phyloP scores from a whole-genome alignment of 2,113 vertebrate genomes.

The Danio rerio region GRCz12tu NC_133192.1:18247501-18248000 shows the following conservation, averaged over 20 bases:
- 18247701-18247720: conserved; percentile 48
- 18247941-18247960: conserved; percentile 32
- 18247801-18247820: conserved; percentile 16
- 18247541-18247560: conserved; percentile 15
- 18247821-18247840: conserved; percentile 26
- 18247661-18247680: conserved; percentile 36
- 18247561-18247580: neutral
- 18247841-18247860: neutral
- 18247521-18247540: conserved; percentile 10
- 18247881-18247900: conserved; percentile 30
- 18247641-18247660: conserved; percentile 54
- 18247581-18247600: conserved; percentile 12
- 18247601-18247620: conserved; percentile 38
- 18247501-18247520: conserved; percentile 15
- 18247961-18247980: conserved; percentile 17
- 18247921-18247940: conserved; percentile 34
- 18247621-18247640: conserved; percentile 51
- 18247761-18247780: conserved; percentile 42
- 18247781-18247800: conserved; percentile 45
- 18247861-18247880: conserved; percentile 19
- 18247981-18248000: conserved; percentile 38
- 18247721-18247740: conserved; percentile 54
- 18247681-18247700: conserved; percentile 40
- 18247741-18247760: conserved; percentile 49
- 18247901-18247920: conserved; percentile 15